These are phyloP conservation scores for Alexandromys oeconomus DNA, from an alignment of 2,797 vertebrate genomes.

Conservation along the genomic window DNA sequence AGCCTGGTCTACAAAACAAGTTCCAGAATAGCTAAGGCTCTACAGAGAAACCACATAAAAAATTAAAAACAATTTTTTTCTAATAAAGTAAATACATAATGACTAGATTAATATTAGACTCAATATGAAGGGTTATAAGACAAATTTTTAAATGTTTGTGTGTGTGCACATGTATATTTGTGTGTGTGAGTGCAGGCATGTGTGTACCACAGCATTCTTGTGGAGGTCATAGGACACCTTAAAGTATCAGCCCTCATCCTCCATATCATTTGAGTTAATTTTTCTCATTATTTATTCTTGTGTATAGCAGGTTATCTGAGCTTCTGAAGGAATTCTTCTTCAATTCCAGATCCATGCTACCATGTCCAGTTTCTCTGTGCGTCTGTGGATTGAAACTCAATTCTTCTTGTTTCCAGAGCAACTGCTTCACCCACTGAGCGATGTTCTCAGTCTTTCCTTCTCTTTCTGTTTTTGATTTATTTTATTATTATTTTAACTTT, in stretches of 20 bases:
- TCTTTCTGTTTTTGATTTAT: not conserved
- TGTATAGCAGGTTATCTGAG: not conserved
- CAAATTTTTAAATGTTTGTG: not conserved
- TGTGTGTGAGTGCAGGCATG: not conserved
- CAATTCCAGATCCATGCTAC: not conserved
- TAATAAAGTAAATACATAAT: not conserved
- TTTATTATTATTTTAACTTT: not conserved
- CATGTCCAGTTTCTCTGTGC: not conserved
- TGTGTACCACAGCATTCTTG: not conserved
- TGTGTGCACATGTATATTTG: not conserved
- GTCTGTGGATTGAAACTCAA: not conserved
- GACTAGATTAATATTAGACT: not conserved
- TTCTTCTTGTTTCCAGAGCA: not conserved
- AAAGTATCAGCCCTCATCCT: not conserved
- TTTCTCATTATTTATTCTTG: not conserved
- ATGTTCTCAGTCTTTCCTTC: not conserved
- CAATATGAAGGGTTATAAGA: not conserved
- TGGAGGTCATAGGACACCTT: not conserved
- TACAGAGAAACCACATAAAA: not conserved
- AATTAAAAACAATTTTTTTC: not conserved
- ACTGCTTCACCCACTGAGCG: not conserved
- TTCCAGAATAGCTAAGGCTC: not conserved
- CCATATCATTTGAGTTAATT: not conserved
- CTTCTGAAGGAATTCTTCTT: not conserved
- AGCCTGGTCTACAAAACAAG: not conserved